Conservation (phyloP, 2,113 vertebrate genomes). For the Circaetus cinerascens region DNA sequence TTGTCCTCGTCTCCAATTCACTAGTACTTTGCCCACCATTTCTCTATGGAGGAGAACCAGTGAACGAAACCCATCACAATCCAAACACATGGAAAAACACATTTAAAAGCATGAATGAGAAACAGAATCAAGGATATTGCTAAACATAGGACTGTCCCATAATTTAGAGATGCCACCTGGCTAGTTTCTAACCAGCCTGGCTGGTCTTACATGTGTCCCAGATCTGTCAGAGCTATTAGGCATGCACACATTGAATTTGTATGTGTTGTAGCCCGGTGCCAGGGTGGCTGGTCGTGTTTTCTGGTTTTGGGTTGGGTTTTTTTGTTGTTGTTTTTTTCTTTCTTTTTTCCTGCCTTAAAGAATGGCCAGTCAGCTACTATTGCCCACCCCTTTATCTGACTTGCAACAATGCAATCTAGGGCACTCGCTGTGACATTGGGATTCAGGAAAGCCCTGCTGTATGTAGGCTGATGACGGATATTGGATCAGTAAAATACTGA, state of each 20-base stretch:
- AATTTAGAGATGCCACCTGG: neutral
- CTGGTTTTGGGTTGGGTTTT: neutral
- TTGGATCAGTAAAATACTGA: neutral
- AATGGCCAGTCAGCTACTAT: neutral
- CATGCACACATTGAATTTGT: neutral
- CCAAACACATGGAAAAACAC: neutral
- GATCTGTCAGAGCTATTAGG: neutral
- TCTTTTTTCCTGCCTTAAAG: neutral
- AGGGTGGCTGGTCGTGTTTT: neutral
- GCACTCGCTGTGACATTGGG: accelerated
- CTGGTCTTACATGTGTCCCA: neutral
- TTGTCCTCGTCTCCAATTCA: neutral
- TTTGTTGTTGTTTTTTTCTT: neutral
- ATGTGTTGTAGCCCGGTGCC: neutral
- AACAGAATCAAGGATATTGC: neutral
- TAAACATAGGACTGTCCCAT: neutral
- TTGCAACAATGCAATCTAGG: neutral
- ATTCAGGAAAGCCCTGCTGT: neutral
- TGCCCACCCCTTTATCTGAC: neutral
- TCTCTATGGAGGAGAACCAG: neutral
- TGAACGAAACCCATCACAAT: neutral
- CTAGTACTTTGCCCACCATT: neutral
- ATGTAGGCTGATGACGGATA: neutral
- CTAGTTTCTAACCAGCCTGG: neutral
- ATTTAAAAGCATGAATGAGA: neutral